These are phyloP conservation scores for Tetraodon nigroviridis DNA, from an alignment of 2,113 vertebrate genomes.

Conservation along the genomic window DNA sequence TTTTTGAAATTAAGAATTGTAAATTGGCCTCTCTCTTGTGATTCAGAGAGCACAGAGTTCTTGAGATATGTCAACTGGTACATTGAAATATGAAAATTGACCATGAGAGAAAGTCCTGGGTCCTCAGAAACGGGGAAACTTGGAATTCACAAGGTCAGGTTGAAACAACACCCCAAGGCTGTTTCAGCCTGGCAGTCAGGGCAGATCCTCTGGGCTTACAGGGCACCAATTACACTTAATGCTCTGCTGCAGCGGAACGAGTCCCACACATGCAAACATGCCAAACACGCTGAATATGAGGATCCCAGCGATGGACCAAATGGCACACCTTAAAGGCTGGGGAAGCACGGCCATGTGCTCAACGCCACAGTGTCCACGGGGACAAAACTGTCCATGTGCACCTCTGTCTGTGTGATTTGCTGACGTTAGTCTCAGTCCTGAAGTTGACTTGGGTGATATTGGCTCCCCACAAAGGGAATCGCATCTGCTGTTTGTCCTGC, in stretches of 20 bases:
- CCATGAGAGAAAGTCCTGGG: slow-evolving; percentile 39
- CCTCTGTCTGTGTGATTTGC: slow-evolving; percentile 29
- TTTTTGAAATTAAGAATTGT: not conserved
- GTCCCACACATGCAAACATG: slow-evolving; percentile 31
- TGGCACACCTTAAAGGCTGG: slow-evolving; percentile 4
- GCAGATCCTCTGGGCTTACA: slow-evolving; percentile 30
- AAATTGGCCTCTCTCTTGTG: slow-evolving; percentile 27
- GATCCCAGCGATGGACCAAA: no score
- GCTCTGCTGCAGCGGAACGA: slow-evolving; percentile 25
- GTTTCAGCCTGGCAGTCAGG: slow-evolving; percentile 30
- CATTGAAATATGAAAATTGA: slow-evolving; percentile 56
- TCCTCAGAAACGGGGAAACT: slow-evolving; percentile 27
- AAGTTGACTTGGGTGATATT: slow-evolving; percentile 30
- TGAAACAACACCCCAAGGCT: slow-evolving; percentile 49
- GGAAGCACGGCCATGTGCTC: slow-evolving; percentile 19
- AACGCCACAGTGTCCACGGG: slow-evolving; percentile 7
- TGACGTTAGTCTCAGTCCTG: slow-evolving; percentile 29
- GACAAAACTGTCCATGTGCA: slow-evolving; percentile 23
- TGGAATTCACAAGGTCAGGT: slow-evolving; percentile 41
- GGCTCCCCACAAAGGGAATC: slow-evolving; percentile 35
- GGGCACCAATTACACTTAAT: slow-evolving; percentile 25
- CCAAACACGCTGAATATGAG: no score
- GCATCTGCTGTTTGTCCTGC: slow-evolving; percentile 51
- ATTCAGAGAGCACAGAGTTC: slow-evolving; percentile 36
- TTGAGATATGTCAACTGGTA: slow-evolving; percentile 49